A percentile compares a stretch with the other conserved stretches of the same genome.
These are phyloP conservation scores for Brachyptera putata DNA, from an alignment of 2,888 invertebrate species.

Conservation along the genomic window DNA sequence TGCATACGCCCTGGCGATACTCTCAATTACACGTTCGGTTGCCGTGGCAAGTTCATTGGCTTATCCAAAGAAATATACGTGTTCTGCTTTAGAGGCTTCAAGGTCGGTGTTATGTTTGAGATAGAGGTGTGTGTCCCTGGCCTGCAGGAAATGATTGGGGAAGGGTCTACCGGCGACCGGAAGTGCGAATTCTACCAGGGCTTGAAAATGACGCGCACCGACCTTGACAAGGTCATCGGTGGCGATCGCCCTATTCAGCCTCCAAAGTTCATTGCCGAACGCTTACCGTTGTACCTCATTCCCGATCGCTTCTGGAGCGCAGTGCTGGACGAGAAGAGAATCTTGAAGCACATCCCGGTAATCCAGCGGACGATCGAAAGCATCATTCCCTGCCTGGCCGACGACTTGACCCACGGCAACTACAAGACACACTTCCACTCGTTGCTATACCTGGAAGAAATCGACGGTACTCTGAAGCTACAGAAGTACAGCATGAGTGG, in stretches of 20 bases:
- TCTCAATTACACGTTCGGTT: constrained; percentile 49
- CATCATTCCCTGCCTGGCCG: constrained; percentile 52
- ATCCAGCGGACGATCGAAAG: constrained; percentile 46
- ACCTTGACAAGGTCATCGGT: constrained; percentile 31
- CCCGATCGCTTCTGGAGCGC: constrained; percentile 46
- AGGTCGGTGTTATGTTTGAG: constrained; percentile 55
- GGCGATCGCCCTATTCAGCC: constrained; percentile 53
- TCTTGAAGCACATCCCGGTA: constrained; percentile 43
- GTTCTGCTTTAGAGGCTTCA: constrained; percentile 57
- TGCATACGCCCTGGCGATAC: constrained; percentile 47
- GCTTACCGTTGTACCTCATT: constrained; percentile 45
- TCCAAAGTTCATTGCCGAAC: constrained; percentile 58
- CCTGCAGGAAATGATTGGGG: neutral
- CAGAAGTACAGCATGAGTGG: constrained; percentile 60
- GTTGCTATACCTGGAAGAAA: constrained; percentile 77
- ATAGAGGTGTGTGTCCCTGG: constrained; percentile 47
- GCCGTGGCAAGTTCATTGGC: constrained; percentile 58
- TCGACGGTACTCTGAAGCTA: constrained; percentile 61
- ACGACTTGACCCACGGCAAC: constrained; percentile 51
- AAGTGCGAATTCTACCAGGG: constrained; percentile 5
- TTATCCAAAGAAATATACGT: constrained; percentile 56
- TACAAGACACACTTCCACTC: constrained; percentile 69
- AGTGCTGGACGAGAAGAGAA: constrained; percentile 42
- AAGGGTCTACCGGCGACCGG: neutral
- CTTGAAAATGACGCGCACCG: neutral